Conservation (phyloP, 2,797 vertebrate genomes). For the Gadopsis marmoratus region DNA sequence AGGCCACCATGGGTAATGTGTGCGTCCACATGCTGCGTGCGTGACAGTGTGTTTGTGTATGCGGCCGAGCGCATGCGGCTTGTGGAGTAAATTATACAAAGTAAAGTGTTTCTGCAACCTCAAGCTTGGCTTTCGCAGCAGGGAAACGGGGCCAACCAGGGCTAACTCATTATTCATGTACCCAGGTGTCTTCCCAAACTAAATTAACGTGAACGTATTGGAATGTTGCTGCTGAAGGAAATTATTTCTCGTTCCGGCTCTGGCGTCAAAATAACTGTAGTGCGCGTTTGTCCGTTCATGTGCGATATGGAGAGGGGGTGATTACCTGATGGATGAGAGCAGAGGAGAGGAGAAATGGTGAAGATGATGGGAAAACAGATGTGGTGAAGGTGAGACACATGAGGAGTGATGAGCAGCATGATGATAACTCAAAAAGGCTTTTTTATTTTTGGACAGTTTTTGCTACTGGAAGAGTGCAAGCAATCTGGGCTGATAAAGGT, state of each 20-base stretch:
- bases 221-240: slow-evolving; percentile 37
- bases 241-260: slow-evolving; percentile 29
- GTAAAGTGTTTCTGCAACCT: slow-evolving; percentile 42
- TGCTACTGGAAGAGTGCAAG: background rate
- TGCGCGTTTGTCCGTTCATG: slow-evolving; percentile 24
- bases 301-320: slow-evolving; percentile 26
- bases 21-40: slow-evolving; percentile 11
- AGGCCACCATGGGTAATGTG: background rate
- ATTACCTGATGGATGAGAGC: slow-evolving; percentile 9
- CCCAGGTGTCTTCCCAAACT: slow-evolving; percentile 24
- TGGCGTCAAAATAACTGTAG: slow-evolving; percentile 38
- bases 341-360: slow-evolving; percentile 10
- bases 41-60: background rate
- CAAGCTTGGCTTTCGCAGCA: slow-evolving; percentile 35
- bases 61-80: background rate
- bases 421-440: slow-evolving; percentile 35
- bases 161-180: slow-evolving; percentile 59
- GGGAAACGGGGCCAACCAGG: slow-evolving; percentile 19
- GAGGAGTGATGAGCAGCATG: slow-evolving; percentile 25
- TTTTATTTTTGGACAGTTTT: slow-evolving; percentile 28
- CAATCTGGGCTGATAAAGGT: slow-evolving; percentile 44
- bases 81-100: slow-evolving; percentile 50
- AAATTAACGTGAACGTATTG: slow-evolving; percentile 40
- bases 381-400: slow-evolving; percentile 24
- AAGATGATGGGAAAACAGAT: slow-evolving; percentile 10